Percentiles rank a stretch among this genome's conserved stretches.
Conservation (phyloP, 2,888 invertebrate species). For the Lasius fuliginosus region DNA sequence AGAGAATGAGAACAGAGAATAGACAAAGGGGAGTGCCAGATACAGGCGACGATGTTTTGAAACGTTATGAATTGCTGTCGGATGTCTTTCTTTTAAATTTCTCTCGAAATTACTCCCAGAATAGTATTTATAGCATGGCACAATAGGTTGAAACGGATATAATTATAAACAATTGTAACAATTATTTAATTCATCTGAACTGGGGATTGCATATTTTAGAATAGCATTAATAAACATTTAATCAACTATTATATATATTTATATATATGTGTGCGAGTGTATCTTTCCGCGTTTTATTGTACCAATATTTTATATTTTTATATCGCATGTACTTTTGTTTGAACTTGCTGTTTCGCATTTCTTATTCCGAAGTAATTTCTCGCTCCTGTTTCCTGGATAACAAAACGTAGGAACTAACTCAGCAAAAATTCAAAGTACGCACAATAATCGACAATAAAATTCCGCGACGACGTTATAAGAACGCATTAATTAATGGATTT, state of each 20-base stretch:
- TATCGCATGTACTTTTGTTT: neutral
- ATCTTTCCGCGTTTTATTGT: neutral
- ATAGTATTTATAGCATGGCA: neutral
- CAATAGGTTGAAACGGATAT: neutral
- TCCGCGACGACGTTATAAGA: neutral
- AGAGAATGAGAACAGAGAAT: constrained; percentile 49
- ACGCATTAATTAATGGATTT: constrained; percentile 39
- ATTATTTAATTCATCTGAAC: neutral
- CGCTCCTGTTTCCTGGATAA: neutral
- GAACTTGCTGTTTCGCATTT: neutral
- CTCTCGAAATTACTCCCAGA: neutral
- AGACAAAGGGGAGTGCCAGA: constrained; percentile 42
- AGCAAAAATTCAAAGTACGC: neutral
- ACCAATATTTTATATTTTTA: neutral
- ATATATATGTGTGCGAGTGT: neutral
- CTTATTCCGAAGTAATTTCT: neutral
- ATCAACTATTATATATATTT: neutral
- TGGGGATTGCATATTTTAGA: neutral
- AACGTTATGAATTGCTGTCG: constrained; percentile 18
- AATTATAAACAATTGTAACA: neutral
- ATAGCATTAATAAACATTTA: neutral
- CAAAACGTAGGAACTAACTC: neutral
- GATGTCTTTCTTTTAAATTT: constrained; percentile 5
- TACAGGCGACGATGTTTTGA: constrained; percentile 40
- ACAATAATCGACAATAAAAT: constrained; percentile 31